Evolutionary conservation across 2,113 vertebrate species (phyloP).

Genomic region (Gadus macrocephalus): DNA sequence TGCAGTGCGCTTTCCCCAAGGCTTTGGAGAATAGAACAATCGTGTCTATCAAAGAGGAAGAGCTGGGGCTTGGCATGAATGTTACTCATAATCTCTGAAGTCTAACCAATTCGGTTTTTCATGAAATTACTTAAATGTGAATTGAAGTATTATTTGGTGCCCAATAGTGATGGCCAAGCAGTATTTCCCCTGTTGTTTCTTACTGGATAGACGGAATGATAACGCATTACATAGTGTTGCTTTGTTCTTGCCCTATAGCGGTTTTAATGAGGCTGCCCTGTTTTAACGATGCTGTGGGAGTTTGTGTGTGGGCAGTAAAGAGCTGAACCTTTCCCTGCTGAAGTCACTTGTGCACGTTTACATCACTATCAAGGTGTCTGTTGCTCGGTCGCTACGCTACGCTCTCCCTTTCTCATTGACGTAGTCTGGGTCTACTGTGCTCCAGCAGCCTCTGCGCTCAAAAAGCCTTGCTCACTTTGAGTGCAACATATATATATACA

Average conservation of each 20-base stretch:
- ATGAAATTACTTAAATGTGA: too few species aligned
- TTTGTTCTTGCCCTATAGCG: conserved; percentile 49
- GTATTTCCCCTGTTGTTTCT: too few species aligned
- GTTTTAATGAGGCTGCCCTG: neutral
- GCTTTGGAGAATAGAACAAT: too few species aligned
- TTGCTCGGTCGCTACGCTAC: too few species aligned
- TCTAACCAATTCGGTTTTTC: too few species aligned
- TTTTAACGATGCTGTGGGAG: conserved; percentile 61
- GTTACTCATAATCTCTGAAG: too few species aligned
- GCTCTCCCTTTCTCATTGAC: neutral
- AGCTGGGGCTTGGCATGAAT: too few species aligned
- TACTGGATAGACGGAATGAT: too few species aligned
- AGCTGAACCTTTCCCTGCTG: conserved; percentile 43
- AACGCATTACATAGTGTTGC: conserved; percentile 19
- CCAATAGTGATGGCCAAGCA: too few species aligned
- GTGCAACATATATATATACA: conserved; percentile 17
- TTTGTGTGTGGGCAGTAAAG: conserved; percentile 50
- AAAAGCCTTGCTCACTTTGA: conserved; percentile 34
- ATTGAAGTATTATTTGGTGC: too few species aligned
- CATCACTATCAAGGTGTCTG: too few species aligned
- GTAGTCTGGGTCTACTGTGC: conserved; percentile 9
- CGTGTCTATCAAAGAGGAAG: too few species aligned
- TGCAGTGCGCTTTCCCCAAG: conserved; percentile 61
- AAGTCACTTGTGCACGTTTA: conserved; percentile 16
- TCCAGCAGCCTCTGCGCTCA: conserved; percentile 11